Evolutionary conservation across 2,888 invertebrate genomes (phyloP).

Genomic region (Heliconius erato): DNA sequence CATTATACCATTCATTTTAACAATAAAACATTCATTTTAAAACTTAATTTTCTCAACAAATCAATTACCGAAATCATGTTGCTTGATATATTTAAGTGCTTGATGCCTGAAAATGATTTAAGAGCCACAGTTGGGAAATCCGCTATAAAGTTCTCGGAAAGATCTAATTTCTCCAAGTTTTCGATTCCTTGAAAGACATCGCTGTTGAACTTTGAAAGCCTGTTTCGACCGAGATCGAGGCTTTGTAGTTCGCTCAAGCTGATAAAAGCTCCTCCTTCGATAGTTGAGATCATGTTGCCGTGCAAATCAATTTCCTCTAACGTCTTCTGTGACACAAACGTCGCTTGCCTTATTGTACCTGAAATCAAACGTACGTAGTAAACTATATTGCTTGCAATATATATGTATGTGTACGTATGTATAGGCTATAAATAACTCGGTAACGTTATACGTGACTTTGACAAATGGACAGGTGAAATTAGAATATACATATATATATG

Average conservation of each 20-base stretch:
- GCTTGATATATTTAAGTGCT: conserved; percentile 92
- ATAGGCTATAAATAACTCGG: conserved; percentile 8
- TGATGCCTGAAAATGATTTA: conserved; percentile 88
- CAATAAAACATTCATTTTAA: not conserved
- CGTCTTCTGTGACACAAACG: conserved; percentile 89
- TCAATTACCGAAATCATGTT: conserved; percentile 92
- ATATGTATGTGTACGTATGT: not conserved
- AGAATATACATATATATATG: too few relatives aligned
- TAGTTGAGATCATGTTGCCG: conserved; percentile 90
- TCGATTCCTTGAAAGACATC: conserved; percentile 93
- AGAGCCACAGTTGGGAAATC: conserved; percentile 93
- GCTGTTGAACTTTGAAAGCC: conserved; percentile 92
- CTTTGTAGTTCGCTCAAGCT: conserved; percentile 88
- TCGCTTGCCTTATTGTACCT: conserved; percentile 89
- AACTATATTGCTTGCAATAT: not conserved
- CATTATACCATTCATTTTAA: not conserved
- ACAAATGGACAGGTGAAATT: not conserved
- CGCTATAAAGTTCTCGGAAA: conserved; percentile 94
- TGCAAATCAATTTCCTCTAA: conserved; percentile 92
- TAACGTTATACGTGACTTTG: not conserved
- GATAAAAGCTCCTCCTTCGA: conserved; percentile 91
- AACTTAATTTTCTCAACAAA: conserved; percentile 20
- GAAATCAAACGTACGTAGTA: conserved; percentile 61
- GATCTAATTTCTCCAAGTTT: conserved; percentile 91
- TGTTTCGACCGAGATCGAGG: conserved; percentile 91